Evolutionary conservation across 2,888 invertebrate genomes (phyloP).

Genomic region (Cetonia aurata): DNA sequence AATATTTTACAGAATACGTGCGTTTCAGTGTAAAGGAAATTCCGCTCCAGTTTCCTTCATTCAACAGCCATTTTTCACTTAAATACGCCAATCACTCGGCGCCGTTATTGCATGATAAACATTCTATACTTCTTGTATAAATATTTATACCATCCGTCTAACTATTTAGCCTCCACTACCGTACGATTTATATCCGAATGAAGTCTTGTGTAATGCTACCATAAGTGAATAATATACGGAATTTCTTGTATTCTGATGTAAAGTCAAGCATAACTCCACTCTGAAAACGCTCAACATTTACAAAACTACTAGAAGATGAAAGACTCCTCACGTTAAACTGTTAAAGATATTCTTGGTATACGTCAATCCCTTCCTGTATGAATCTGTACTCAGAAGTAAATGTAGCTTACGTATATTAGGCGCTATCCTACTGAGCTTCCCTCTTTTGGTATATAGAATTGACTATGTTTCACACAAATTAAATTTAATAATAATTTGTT

Average conservation of each 20-base stretch:
- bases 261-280: constrained; percentile 29
- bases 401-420: constrained; percentile 1
- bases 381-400: constrained; percentile 8
- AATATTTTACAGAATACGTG: constrained; percentile 1
- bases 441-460: no score
- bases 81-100: constrained; percentile 23
- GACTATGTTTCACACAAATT: no score
- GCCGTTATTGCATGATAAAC: constrained; percentile 32
- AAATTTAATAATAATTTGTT: no score
- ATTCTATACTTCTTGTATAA: constrained; percentile 31
- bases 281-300: constrained; percentile 30
- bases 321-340: constrained; percentile 33
- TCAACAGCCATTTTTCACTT: constrained; percentile 18
- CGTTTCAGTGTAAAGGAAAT: constrained; percentile 11
- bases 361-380: constrained; percentile 4
- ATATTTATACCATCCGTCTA: constrained; percentile 30
- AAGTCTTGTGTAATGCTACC: constrained; percentile 28
- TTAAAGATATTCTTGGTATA: constrained; percentile 32
- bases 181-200: constrained; percentile 33
- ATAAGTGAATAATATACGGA: constrained; percentile 33
- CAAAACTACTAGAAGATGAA: constrained; percentile 32
- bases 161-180: constrained; percentile 29
- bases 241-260: constrained; percentile 31
- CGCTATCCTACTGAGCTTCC: constrained; percentile 6
- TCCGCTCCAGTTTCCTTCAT: constrained; percentile 19